Base-by-base conservation (phyloP, 1,140 invertebrate species). In the Grapholita molesta region DNA sequence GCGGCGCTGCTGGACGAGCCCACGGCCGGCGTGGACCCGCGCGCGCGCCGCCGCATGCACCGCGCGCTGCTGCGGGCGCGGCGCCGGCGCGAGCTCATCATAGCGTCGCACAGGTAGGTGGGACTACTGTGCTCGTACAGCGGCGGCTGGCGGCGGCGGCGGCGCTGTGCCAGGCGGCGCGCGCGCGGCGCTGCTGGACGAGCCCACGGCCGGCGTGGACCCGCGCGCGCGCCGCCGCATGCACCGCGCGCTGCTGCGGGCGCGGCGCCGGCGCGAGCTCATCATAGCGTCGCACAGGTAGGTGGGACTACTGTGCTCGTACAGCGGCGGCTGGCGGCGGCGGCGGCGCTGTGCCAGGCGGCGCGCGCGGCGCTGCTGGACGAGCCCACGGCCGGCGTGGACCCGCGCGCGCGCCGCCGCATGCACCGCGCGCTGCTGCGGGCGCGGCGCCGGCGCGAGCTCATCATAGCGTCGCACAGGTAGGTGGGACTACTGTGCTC, bases 41-140 rank as follows among this genome's bases (percentile, higher is more conserved):
- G 2, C n/a, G 28, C 28, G 28, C 35, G n/a, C 3, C 35, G 35
- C 11, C n/a, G 9, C 35, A 12, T 12, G n/a, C 35, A 3, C n/a
- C 2, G 2, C 8, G 35, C n/a, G 4, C 65, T 94, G 33, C 77
- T 89, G 18, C 80, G 86, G 24, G 91, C 85, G 11, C 84, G 85
- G 32, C 66, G 57, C 0, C 30, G 74, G 0, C 84, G 89, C 32
- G 86, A 91, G 4, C 72, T 93, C 32, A 73, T 94, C 55, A 85
- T 93, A 35, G 90, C 93, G 23, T 93, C 93, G 12, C 93, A 94
- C 79, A 93, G 92, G 92, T 93, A 71, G n/a, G n/a, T n/a, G n/a
- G n/a, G n/a, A n/a, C n/a, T n/a, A n/a, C n/a, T n/a, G n/a, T n/a
- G n/a, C n/a, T n/a, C n/a, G n/a, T n/a, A n/a, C n/a, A n/a, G n/a